phyloP scores from a whole-genome alignment of 2,888 invertebrate genomes.

The Amphiduros pacificus region DNA sequence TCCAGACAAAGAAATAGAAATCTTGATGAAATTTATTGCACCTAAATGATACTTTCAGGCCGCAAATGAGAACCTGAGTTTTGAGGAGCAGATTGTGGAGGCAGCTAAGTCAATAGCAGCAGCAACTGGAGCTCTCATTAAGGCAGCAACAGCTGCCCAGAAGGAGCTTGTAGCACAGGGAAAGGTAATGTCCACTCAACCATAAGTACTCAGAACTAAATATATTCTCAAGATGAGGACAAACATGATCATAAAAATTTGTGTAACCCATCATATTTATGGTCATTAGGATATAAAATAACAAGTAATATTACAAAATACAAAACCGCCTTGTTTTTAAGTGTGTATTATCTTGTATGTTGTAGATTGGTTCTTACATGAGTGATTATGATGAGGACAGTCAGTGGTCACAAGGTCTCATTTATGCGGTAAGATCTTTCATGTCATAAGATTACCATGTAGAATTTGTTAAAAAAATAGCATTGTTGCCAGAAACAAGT shows the following conservation, averaged over 20 bases:
- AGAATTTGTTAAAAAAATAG: no score
- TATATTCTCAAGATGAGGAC: no score
- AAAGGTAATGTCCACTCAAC: conserved; percentile 65
- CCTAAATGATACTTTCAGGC: conserved; percentile 68
- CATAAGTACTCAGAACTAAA: neutral
- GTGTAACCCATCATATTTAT: no score
- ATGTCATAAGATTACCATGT: no score
- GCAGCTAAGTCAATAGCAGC: conserved; percentile 97
- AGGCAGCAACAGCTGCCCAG: conserved; percentile 96
- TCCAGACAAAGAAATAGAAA: no score
- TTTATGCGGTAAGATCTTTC: conserved; percentile 82
- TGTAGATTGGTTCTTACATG: conserved; percentile 6
- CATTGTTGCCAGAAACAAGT: no score
- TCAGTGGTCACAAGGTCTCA: conserved; percentile 96
- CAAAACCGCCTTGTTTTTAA: no score
- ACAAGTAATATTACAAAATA: no score
- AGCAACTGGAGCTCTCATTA: conserved; percentile 93
- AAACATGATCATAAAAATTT: no score
- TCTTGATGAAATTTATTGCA: no score
- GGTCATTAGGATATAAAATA: no score
- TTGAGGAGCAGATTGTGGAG: conserved; percentile 98
- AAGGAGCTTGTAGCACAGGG: conserved; percentile 89
- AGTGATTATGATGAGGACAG: conserved; percentile 70
- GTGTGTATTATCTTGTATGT: no score
- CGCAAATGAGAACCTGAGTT: conserved; percentile 90